Percentiles rank a stretch among this genome's conserved stretches.
phyloP scores from a whole-genome alignment of 2,797 vertebrate species.

The Pristis pectinata region DNA sequence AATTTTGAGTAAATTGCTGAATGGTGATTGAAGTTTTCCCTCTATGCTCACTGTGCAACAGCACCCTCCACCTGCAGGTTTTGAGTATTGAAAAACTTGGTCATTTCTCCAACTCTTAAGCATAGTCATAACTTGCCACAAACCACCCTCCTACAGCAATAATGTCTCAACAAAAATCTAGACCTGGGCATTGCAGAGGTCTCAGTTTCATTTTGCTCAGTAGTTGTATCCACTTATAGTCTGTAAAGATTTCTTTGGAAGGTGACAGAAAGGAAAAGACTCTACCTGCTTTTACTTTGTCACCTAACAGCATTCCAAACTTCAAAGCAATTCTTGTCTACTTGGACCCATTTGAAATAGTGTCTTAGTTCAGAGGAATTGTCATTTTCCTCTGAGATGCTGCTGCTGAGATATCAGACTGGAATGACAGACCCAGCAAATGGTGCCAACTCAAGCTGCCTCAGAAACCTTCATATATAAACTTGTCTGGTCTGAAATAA shows the following conservation, averaged over 20 bases:
- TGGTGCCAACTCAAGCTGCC: background rate
- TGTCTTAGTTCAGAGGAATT: background rate
- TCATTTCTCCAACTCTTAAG: background rate
- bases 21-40: background rate
- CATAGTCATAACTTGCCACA: background rate
- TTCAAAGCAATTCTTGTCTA: background rate
- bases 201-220: background rate
- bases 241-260: background rate
- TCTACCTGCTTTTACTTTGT: background rate
- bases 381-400: background rate
- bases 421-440: background rate
- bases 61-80: constrained; percentile 7
- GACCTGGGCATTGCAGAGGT: background rate
- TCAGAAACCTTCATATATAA: background rate
- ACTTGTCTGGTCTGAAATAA: background rate
- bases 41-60: background rate
- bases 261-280: no score
- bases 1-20: background rate
- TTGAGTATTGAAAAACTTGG: background rate
- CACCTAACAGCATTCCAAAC: background rate
- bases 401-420: background rate
- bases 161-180: background rate
- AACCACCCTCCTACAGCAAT: background rate
- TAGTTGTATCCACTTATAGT: background rate
- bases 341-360: background rate